Percentiles rank a stretch among this genome's conserved stretches.
Conservation (phyloP, 2,888 invertebrate species). For the Dendrolimus houi region DNA sequence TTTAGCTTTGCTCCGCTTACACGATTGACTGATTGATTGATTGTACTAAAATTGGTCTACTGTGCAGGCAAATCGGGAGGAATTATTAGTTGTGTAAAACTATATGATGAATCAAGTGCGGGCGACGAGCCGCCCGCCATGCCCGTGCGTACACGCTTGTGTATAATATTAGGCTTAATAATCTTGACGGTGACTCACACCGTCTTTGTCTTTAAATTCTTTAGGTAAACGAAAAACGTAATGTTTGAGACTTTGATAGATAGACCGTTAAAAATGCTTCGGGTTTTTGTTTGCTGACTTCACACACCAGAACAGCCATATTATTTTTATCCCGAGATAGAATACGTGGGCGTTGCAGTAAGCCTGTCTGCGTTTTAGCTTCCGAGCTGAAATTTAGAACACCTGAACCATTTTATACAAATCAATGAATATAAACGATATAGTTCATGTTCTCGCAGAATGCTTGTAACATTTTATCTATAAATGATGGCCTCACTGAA, state of each 20-base stretch:
- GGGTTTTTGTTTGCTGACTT: conserved; percentile 22
- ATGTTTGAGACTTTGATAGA: conserved; percentile 24
- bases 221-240: conserved; percentile 20
- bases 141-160: conserved; percentile 25
- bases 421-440: conserved; percentile 1
- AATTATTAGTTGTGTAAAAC: too few species aligned
- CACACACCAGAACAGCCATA: conserved; percentile 21
- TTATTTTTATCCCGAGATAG: conserved; percentile 29
- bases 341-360: conserved; percentile 28
- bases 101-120: not conserved
- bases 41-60: too few species aligned
- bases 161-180: conserved; percentile 51
- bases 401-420: conserved; percentile 1
- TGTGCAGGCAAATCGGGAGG: too few species aligned
- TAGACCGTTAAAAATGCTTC: conserved; percentile 23
- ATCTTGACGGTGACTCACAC: conserved; percentile 57
- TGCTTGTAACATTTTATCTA: not conserved
- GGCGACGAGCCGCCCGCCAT: conserved; percentile 10
- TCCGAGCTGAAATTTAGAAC: conserved; percentile 18
- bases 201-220: conserved; percentile 45
- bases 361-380: conserved; percentile 21
- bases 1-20: too few species aligned
- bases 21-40: too few species aligned
- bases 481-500: not conserved
- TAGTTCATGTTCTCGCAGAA: not conserved